Base-by-base conservation (phyloP, 2,888 invertebrate genomes). In the Tetropium fuscum region DNA sequence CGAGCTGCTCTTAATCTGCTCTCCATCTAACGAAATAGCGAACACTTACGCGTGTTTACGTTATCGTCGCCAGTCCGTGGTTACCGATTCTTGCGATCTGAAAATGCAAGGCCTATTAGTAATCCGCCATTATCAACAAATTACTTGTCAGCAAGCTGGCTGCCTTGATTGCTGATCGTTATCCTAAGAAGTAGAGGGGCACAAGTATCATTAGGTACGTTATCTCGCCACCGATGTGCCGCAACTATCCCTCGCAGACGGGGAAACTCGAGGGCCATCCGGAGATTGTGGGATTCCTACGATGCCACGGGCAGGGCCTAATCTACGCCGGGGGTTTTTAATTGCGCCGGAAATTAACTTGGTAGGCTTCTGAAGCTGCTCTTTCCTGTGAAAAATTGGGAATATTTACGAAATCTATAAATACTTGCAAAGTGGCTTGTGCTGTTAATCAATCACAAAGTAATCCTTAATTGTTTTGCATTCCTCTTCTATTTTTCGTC, bases 91-190 rank as follows among this genome's bases (percentile, higher is more conserved):
- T 22, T 38, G 51, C 34, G 27, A 51, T 51, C 51, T 18, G 51
- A 51, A 51, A 54, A 44, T 36, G 54, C 54, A 47, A 19, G 41
- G 59, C 64, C 62, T 66, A 68, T 68, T 71, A 69, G 68, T 69
- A 70, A 64, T 62, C 68, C 66, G 64, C 71, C 68, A 71, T 70
- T 71, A 73, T 73, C 73, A 71, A 71, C 73, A 73, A 73, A 73
- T 73, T 73, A 69, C 68, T 68, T 61, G 73, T 73, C 73, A 71
- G 70, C 73, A 68, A 64, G 68, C 71, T 67, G 66, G 68, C 63
- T n/a, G 64, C 58, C 43, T 64, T 71, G 73, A 73, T 73, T 73
- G 68, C 73, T 69, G 73, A 73, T 71, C 69, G 69, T 71, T 73
- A 73, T 73, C 73, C 56, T 38, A 59, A 54, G 54, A 30, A 55